These are phyloP conservation scores for Lichenostomus cassidix DNA, from an alignment of 2,113 vertebrate genomes.

Conservation along the genomic window DNA sequence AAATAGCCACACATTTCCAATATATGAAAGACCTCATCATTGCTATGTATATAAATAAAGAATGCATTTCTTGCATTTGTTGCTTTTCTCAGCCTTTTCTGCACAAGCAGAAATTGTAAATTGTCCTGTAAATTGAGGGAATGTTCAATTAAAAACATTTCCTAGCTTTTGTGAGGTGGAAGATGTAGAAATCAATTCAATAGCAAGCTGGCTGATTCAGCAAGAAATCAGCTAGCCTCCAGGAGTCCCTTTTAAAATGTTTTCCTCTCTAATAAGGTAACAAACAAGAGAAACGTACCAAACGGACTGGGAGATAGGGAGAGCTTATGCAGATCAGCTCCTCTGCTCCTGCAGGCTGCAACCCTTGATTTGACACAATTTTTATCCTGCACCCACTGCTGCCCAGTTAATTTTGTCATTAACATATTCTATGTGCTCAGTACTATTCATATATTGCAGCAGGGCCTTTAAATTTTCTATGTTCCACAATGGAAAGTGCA, in stretches of 20 bases:
- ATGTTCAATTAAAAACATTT: constrained; percentile 23
- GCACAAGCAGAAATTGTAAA: no score
- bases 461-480: neutral
- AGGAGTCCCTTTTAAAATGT: constrained; percentile 11
- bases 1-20: neutral
- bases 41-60: neutral
- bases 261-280: constrained; percentile 42
- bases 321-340: neutral
- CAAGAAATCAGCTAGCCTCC: neutral
- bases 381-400: neutral
- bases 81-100: neutral
- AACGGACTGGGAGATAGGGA: neutral
- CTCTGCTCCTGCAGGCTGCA: neutral
- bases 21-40: neutral
- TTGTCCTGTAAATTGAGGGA: neutral
- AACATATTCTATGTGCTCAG: neutral
- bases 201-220: constrained; percentile 53
- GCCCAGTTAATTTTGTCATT: constrained; percentile 14
- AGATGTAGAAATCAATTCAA: constrained; percentile 38
- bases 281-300: neutral
- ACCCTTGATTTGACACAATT: neutral
- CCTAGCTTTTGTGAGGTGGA: constrained; percentile 23
- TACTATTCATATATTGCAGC: neutral
- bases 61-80: neutral
- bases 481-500: neutral